Evolutionary conservation across 2,797 vertebrate species (phyloP), one percentile per base, ranked within the genome.

Genomic region (Crax fasciolata): DNA sequence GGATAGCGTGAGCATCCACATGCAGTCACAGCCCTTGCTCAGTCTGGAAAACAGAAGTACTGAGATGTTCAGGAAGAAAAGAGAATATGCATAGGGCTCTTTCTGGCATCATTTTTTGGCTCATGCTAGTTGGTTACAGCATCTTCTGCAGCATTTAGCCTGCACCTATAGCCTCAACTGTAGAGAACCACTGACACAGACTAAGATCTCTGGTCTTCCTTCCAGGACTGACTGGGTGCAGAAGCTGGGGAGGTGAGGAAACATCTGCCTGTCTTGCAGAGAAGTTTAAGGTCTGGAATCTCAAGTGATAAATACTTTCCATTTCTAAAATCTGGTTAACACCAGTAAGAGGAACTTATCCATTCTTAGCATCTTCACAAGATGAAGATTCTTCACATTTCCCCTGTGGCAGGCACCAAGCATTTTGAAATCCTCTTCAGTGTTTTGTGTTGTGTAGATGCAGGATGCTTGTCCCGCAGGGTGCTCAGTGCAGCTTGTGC

Each of bases 271-370:
- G 3, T 28, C n/a, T 67, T 82, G 65, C 58, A 71, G 32, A 76
- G 48, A 46, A 9, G 14, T 79, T 87, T 70, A 9, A 27, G 19
- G 23, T 83, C 49, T 91, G 30, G 39, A 62, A 55, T 87, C 35
- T 63, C 25, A 41, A 76, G 23, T 35, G 30, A 55, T 78, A 61
- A 78, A 58, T 57, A 25, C 35, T 63, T 91, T 55, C 16, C n/a
- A 54, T 68, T 93, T 91, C 91, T n/a, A 58, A 85, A 80, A 87
- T 72, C 43, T 72, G 8, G 2, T 77, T 85, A 49, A 85, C 94
- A n/a, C 6, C 51, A 19, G 51, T 66, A 35, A 48, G n/a, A 81
- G 62, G 61, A 83, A 82, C 9, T 10, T 39, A 0, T 58, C 21
- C 20, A 12, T 10, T 51, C 61, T 65, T 80, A 75, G 38, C 18